phyloP scores from a whole-genome alignment of 2,113 vertebrate species.

The Scatophagus argus region DNA sequence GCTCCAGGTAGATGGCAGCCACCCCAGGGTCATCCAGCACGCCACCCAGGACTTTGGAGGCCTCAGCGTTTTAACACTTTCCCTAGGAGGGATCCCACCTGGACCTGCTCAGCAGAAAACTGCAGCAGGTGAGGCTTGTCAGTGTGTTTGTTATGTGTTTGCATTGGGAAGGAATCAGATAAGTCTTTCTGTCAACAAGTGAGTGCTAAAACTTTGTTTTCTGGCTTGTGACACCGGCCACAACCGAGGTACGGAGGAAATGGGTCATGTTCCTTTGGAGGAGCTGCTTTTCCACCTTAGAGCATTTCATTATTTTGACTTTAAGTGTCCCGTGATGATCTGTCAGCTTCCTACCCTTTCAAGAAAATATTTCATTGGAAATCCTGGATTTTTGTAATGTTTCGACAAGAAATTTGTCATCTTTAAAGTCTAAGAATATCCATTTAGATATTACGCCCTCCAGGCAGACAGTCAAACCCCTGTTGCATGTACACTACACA shows the following conservation, averaged over 20 bases:
- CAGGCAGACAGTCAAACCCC: not conserved
- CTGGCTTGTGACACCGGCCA: not conserved
- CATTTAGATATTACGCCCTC: not conserved
- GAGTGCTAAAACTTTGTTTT: not conserved
- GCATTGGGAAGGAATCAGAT: not conserved
- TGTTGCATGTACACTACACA: not conserved
- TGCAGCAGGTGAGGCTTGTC: slow-evolving; percentile 83
- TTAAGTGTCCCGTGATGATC: slow-evolving; percentile 10
- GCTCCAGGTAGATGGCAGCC: slow-evolving; percentile 85
- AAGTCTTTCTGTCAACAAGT: not conserved
- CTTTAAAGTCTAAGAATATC: slow-evolving; percentile 9
- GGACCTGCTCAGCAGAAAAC: slow-evolving; percentile 85
- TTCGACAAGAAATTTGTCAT: not conserved
- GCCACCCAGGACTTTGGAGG: slow-evolving; percentile 95
- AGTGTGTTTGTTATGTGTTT: not conserved
- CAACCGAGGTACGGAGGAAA: too few species aligned
- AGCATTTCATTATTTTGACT: not conserved
- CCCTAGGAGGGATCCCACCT: slow-evolving; percentile 92
- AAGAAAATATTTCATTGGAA: slow-evolving; percentile 1
- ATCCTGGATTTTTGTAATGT: not conserved
- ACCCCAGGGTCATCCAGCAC: slow-evolving; percentile 85
- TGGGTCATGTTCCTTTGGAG: slow-evolving; percentile 4
- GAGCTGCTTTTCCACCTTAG: not conserved
- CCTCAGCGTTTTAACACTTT: slow-evolving; percentile 89
- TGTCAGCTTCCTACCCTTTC: not conserved